Evolutionary conservation across 2,113 vertebrate genomes (phyloP).

Genomic region (Craseonycteris thonglongyai): DNA sequence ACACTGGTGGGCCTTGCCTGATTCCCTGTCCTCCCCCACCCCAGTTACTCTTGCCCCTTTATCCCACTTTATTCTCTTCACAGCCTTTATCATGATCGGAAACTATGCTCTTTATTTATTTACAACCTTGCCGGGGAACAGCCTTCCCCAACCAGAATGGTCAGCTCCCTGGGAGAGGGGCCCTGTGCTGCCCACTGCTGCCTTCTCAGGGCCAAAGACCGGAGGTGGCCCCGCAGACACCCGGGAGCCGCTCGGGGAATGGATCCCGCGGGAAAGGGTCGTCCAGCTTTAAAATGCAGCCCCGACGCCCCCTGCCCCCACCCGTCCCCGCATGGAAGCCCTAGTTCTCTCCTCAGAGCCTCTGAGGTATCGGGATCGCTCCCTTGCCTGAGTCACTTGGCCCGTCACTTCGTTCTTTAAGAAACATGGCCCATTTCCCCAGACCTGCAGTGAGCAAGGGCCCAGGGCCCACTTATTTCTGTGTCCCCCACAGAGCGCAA

Average conservation of each 20-base stretch:
- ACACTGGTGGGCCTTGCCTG: fast-evolving
- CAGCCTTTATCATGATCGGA: background rate
- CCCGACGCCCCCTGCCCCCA: background rate
- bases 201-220: background rate
- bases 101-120: background rate
- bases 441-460: background rate
- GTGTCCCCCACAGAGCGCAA: fast-evolving
- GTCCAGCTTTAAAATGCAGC: background rate
- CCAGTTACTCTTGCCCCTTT: background rate
- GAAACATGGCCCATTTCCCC: background rate
- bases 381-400: background rate
- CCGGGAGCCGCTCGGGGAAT: background rate
- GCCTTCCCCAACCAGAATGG: background rate
- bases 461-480: background rate
- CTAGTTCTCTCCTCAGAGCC: background rate
- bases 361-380: fast-evolving
- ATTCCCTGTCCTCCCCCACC: background rate
- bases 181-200: background rate
- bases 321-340: background rate
- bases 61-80: background rate
- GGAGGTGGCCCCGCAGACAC: background rate
- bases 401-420: background rate
- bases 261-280: too few species aligned
- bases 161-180: background rate
- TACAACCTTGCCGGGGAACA: background rate